These are phyloP conservation scores for Osmerus eperlanus DNA, from an alignment of 2,113 vertebrate species.

Conservation along the genomic window DNA sequence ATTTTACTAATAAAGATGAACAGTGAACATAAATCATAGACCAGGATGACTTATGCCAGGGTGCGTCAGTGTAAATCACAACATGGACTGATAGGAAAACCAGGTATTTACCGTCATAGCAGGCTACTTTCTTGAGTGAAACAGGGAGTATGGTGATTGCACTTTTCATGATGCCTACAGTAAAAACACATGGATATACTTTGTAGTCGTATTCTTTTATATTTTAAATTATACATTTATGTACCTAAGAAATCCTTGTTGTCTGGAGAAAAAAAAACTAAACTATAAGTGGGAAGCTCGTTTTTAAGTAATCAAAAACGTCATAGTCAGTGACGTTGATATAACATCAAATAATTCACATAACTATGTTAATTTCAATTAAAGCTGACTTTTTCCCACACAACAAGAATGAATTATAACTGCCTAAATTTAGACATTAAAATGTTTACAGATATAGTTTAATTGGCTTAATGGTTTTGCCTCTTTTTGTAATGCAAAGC, in stretches of 20 bases:
- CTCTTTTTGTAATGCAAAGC: slow-evolving; percentile 50
- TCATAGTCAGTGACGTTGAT: slow-evolving; percentile 1
- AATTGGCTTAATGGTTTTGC: slow-evolving; percentile 51
- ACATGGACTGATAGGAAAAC: slow-evolving; percentile 31
- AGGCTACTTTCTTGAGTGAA: too few relatives aligned
- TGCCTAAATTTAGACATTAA: slow-evolving; percentile 26
- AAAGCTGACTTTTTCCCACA: not conserved
- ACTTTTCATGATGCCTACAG: too few relatives aligned
- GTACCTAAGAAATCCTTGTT: too few relatives aligned
- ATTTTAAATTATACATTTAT: too few relatives aligned
- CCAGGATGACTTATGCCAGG: slow-evolving; percentile 25
- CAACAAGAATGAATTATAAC: slow-evolving; percentile 17
- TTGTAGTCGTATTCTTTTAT: too few relatives aligned
- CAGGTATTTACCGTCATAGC: slow-evolving; percentile 39
- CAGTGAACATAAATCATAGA: slow-evolving; percentile 34
- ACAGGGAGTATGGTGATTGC: too few relatives aligned
- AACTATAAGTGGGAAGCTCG: too few relatives aligned
- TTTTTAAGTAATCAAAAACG: too few relatives aligned
- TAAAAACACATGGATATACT: too few relatives aligned
- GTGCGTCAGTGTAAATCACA: slow-evolving; percentile 35
- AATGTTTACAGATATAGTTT: slow-evolving; percentile 43
- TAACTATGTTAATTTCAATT: slow-evolving; percentile 2
- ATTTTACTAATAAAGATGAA: not conserved
- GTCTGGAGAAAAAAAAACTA: too few relatives aligned
- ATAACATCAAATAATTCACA: not conserved